Evolutionary conservation across 2,888 invertebrate genomes (phyloP).

Genomic region (Eupeodes latifasciatus): DNA sequence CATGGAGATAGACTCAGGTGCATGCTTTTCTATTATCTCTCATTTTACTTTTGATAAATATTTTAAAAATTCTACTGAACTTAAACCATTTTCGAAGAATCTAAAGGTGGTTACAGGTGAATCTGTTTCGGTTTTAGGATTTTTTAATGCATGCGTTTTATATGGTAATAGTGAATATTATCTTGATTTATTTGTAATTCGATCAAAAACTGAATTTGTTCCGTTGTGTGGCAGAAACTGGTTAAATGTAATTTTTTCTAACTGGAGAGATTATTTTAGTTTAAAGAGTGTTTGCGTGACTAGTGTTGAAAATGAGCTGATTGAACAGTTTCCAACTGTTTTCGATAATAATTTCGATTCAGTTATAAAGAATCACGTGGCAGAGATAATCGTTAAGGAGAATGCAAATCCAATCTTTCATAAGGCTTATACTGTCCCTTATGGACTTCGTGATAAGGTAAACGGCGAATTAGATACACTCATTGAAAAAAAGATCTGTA

Average conservation of each 20-base stretch:
- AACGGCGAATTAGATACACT: slow-evolving; percentile 14
- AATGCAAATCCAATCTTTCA: background rate
- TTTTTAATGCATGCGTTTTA: slow-evolving; percentile 35
- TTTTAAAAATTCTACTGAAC: too few relatives aligned
- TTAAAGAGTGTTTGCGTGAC: slow-evolving; percentile 23
- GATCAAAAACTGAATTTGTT: slow-evolving; percentile 69
- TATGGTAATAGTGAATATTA: slow-evolving; percentile 27
- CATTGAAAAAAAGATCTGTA: slow-evolving; percentile 47
- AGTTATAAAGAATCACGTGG: slow-evolving; percentile 29
- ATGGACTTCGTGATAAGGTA: slow-evolving; percentile 28
- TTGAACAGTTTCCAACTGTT: slow-evolving; percentile 21
- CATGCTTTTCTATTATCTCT: too few relatives aligned
- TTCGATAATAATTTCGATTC: slow-evolving; percentile 48
- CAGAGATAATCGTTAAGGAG: slow-evolving; percentile 18
- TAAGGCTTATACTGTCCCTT: slow-evolving; percentile 10
- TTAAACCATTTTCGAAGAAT: slow-evolving; percentile 1
- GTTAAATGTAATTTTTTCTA: slow-evolving; percentile 41
- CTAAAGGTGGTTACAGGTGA: slow-evolving; percentile 33
- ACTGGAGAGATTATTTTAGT: slow-evolving; percentile 60
- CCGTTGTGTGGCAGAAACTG: slow-evolving; percentile 63
- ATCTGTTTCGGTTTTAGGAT: slow-evolving; percentile 35
- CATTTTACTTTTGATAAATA: too few relatives aligned
- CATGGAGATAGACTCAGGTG: too few relatives aligned
- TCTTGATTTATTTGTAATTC: slow-evolving; percentile 31
- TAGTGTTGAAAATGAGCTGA: slow-evolving; percentile 29